Conservation (phyloP, 2,888 invertebrate species). For the Morinoia aosen region DNA sequence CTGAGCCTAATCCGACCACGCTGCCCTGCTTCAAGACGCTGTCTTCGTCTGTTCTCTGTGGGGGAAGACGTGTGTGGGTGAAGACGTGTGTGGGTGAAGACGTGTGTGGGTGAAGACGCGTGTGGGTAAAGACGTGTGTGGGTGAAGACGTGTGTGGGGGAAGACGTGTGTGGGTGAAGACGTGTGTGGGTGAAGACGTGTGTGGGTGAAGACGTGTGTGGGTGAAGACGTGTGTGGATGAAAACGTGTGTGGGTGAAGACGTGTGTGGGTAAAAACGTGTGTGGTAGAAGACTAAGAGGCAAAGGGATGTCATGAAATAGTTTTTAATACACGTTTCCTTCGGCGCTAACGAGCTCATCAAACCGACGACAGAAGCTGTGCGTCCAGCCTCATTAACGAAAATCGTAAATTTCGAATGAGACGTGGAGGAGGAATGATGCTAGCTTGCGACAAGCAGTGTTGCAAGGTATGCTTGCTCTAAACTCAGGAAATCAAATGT, state of each 20-base stretch:
- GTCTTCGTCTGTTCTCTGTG: not conserved
- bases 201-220: not conserved
- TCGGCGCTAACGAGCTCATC: not conserved
- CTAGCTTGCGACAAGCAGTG: not conserved
- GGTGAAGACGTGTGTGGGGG: not conserved
- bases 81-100: not conserved
- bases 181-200: not conserved
- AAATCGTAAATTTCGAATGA: not conserved
- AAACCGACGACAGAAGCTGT: not conserved
- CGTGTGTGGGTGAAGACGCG: not conserved
- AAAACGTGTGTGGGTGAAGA: not conserved
- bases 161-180: not conserved
- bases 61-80: not conserved
- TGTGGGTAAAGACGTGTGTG: not conserved
- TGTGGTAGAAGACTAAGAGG: not conserved
- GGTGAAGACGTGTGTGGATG: not conserved
- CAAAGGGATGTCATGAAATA: not conserved
- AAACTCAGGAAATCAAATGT: not conserved
- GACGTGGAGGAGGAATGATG: not conserved
- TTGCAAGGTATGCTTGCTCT: not conserved
- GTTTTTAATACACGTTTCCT: not conserved
- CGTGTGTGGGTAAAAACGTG: not conserved
- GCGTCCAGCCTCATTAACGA: not conserved
- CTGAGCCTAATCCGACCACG: not conserved
- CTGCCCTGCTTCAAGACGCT: not conserved